Base-by-base conservation (phyloP, 2,113 vertebrate genomes). In the Hippocampus comes region DNA sequence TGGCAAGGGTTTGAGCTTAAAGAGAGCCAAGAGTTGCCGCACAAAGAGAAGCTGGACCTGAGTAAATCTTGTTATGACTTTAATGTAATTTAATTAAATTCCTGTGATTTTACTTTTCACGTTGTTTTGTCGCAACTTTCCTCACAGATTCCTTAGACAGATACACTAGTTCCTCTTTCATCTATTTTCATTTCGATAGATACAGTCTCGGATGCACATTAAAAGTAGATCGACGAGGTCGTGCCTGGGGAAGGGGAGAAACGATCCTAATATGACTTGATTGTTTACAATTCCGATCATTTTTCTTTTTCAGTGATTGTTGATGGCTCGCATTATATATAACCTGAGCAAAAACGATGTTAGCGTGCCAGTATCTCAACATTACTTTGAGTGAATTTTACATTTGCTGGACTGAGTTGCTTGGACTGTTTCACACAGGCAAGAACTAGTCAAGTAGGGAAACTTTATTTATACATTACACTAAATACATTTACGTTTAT, bases 1-100 rank as follows among this genome's bases (percentile, higher is more conserved):
- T 81, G 76, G 77, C 63, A 25, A 79, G 84, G 76, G 56, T 75
- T 74, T 63, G 68, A 34, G 63, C 60, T 61, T 17, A 34, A 56
- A n/a, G 75, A 76, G 83, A 82, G 72, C 82, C 67, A 78, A 83
- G 76, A 77, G 79, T 77, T 75, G 61, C 78, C 42, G 78, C 85
- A 91, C 84, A 89, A 90, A 89, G 75, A 74, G 63, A 7, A 67
- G 48, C 71, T 42, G 8, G 68, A 66, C 63, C 72, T 70, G 43
- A 79, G 60, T 82, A 89, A 90, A 91, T 91, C 89, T 83, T 78
- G 72, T 84, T 86, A 89, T 85, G 18, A 21, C 18, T 51, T 87
- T 78, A 27, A 59, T 27, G 23, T 61, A 18, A 70, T 67, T 55
- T 23, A 42, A 69, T 56, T 38, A 69, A 42, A 69, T 55, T 68